A percentile compares a stretch with the other conserved stretches of the same genome.
These are phyloP conservation scores for Leucopsar rothschildi DNA, from an alignment of 2,113 vertebrate genomes.

Conservation along the genomic window DNA sequence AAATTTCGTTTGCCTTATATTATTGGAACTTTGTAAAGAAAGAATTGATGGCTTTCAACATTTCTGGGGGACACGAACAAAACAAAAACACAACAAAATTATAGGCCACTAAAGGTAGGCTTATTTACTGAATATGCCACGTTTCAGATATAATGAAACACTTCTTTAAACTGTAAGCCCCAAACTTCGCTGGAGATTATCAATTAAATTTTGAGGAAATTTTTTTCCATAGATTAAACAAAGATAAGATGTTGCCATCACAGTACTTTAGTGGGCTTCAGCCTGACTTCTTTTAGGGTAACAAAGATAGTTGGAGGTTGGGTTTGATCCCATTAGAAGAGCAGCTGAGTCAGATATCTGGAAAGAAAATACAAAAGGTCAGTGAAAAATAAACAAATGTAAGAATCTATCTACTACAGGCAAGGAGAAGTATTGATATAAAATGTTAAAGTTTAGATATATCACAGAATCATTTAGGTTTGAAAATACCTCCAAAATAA, in stretches of 20 bases:
- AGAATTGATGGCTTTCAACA: neutral
- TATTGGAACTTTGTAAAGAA: neutral
- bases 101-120: neutral
- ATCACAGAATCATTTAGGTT: neutral
- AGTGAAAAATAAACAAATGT: neutral
- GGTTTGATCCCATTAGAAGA: neutral
- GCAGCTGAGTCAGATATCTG: neutral
- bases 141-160: neutral
- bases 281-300: neutral
- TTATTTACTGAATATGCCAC: neutral
- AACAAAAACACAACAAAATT: neutral
- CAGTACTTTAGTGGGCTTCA: neutral
- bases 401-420: neutral
- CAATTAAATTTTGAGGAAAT: neutral
- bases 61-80: rapidly evolving
- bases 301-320: neutral
- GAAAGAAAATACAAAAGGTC: neutral
- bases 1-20: neutral
- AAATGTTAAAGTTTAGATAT: neutral
- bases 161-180: neutral
- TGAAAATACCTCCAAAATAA: neutral
- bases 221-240: neutral
- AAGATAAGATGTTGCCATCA: neutral
- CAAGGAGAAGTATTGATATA: neutral
- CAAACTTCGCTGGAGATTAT: neutral